Evolutionary conservation across 2,888 invertebrate genomes (phyloP).

Genomic region (Agrotis exclamationis): DNA sequence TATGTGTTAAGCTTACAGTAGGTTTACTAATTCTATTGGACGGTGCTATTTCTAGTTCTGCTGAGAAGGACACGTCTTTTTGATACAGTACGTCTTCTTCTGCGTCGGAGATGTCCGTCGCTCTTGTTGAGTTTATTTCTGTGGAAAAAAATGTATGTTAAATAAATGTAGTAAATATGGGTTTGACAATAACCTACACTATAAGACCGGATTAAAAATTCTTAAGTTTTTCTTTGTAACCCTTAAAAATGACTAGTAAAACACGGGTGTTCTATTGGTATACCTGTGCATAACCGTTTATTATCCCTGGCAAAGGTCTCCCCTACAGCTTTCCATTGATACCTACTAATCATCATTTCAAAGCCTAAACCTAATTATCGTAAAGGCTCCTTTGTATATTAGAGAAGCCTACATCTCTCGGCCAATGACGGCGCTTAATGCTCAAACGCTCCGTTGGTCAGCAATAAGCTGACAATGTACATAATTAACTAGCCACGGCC

Average conservation of each 20-base stretch:
- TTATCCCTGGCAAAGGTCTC: no score
- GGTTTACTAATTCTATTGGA: conserved; percentile 87
- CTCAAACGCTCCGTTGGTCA: background rate
- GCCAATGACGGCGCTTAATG: background rate
- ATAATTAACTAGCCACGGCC: conserved; percentile 8
- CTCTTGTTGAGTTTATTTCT: conserved; percentile 95
- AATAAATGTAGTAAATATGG: background rate
- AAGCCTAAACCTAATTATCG: background rate
- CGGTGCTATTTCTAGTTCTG: conserved; percentile 92
- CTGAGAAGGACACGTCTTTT: conserved; percentile 95
- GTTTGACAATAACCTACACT: no score
- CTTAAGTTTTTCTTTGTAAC: no score
- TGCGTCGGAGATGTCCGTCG: conserved; percentile 90
- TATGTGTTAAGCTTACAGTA: conserved; percentile 82
- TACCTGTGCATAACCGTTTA: no score
- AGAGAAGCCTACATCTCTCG: background rate
- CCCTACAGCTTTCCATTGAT: background rate
- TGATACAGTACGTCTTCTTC: conserved; percentile 94
- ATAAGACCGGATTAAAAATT: no score
- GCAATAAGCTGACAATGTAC: conserved; percentile 9
- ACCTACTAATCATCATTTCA: background rate
- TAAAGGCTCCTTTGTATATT: conserved; percentile 1
- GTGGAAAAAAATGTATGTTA: conserved; percentile 72
- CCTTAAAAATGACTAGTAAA: no score
- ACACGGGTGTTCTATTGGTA: no score